Conservation (phyloP, 2,888 invertebrate species). For the Apodemia mormo region DNA sequence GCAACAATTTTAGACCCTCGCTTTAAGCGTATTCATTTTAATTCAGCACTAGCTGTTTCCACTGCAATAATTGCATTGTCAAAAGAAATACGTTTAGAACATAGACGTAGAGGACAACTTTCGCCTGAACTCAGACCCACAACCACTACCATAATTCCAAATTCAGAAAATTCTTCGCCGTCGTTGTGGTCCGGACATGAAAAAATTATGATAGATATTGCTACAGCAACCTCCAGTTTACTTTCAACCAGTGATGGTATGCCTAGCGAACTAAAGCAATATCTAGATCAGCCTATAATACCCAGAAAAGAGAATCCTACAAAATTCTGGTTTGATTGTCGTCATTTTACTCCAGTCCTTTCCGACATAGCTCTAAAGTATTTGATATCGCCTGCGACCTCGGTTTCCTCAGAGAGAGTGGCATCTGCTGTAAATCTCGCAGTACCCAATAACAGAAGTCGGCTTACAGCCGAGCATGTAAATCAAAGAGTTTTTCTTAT, state of each 20-base stretch:
- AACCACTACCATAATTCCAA: constrained; percentile 28
- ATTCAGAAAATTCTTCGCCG: constrained; percentile 22
- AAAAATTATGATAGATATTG: constrained; percentile 32
- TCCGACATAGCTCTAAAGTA: constrained; percentile 41
- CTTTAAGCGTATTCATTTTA: constrained; percentile 38
- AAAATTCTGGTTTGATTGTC: constrained; percentile 32
- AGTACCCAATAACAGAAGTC: too few relatives aligned
- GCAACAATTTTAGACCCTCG: constrained; percentile 34
- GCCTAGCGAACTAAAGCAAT: constrained; percentile 42
- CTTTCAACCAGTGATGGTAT: constrained; percentile 33
- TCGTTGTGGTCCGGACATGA: constrained; percentile 41
- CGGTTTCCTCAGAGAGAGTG: too few relatives aligned
- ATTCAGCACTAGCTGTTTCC: constrained; percentile 28
- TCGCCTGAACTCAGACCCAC: constrained; percentile 29
- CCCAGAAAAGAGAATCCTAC: constrained; percentile 33
- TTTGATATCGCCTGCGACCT: constrained; percentile 36
- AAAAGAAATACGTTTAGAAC: constrained; percentile 27
- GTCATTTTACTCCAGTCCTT: constrained; percentile 34
- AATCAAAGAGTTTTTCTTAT: too few relatives aligned
- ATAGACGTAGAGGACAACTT: constrained; percentile 6
- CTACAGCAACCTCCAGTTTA: constrained; percentile 27
- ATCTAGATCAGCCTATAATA: constrained; percentile 38
- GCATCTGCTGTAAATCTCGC: too few relatives aligned
- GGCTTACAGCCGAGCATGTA: too few relatives aligned
- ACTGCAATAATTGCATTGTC: constrained; percentile 30